phyloP scores from a whole-genome alignment of 1,140 invertebrate species.

The Heliconius hermathena region DNA sequence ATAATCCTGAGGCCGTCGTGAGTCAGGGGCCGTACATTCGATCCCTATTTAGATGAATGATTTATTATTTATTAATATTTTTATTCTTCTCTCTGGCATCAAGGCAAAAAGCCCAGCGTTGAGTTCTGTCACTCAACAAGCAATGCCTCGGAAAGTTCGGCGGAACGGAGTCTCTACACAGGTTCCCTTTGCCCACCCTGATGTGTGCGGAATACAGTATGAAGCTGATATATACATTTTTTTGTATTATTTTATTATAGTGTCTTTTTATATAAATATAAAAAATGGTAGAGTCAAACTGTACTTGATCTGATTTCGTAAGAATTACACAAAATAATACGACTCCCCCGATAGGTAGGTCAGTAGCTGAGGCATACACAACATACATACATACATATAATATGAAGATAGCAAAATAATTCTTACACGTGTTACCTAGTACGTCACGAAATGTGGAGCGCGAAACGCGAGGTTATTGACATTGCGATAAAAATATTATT shows the following conservation, averaged over 20 bases:
- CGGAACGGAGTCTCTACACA: no score
- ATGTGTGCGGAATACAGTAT: no score
- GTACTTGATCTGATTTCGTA: neutral
- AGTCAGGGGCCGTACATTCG: no score
- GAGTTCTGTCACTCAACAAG: no score
- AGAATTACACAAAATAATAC: neutral
- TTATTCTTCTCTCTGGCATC: no score
- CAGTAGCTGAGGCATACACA: conserved; percentile 20
- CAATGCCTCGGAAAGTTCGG: no score
- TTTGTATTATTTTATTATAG: neutral
- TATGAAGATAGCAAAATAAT: conserved; percentile 26
- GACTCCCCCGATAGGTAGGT: conserved; percentile 15
- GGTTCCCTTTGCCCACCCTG: no score
- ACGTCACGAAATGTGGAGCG: conserved; percentile 38
- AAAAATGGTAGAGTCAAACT: neutral
- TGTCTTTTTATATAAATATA: neutral
- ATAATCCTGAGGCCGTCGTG: no score
- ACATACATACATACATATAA: neutral
- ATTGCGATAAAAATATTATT: conserved; percentile 40
- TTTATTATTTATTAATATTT: no score
- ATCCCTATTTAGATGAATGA: no score
- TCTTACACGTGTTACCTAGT: conserved; percentile 31
- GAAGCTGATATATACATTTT: neutral
- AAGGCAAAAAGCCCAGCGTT: no score
- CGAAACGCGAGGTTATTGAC: conserved; percentile 41